phyloP scores from a whole-genome alignment of 1,140 invertebrate species.

The Hydropsyche tenuis region DNA sequence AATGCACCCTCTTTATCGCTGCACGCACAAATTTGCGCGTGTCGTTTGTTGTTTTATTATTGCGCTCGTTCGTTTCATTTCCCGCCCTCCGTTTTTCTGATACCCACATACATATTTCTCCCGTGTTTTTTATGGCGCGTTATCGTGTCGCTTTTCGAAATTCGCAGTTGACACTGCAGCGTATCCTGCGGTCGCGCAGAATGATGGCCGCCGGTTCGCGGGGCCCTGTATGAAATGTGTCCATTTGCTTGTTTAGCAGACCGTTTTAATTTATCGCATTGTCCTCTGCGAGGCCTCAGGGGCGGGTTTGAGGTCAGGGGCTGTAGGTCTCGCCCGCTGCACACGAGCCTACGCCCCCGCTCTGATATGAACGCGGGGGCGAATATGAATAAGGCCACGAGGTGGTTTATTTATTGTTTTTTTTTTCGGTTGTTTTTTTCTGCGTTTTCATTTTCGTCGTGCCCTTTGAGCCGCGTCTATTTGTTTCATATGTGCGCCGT shows the following conservation, averaged over 20 bases:
- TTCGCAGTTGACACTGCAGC: conserved; percentile 22
- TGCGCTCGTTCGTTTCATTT: too few species aligned
- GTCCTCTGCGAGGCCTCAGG: conserved; percentile 23
- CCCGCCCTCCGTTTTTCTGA: too few species aligned
- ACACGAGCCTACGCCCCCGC: not conserved
- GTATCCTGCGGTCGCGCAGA: conserved; percentile 26
- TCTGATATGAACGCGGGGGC: not conserved
- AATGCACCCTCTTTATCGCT: not conserved
- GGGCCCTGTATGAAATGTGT: conserved; percentile 31
- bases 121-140: conserved; percentile 13
- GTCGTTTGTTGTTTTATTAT: too few species aligned
- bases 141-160: conserved; percentile 31
- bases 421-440: not conserved
- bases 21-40: not conserved
- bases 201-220: conserved; percentile 32
- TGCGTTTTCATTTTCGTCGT: conserved; percentile 25
- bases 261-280: conserved; percentile 47
- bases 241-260: conserved; percentile 46
- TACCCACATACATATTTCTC: not conserved
- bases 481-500: conserved; percentile 2
- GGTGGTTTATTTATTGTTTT: conserved; percentile 18
- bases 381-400: conserved; percentile 29
- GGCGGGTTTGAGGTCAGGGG: not conserved
- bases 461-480: conserved; percentile 20
- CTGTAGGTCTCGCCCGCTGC: not conserved